Conservation (phyloP, 2,113 vertebrate genomes). For the Pygoscelis adeliae region DNA sequence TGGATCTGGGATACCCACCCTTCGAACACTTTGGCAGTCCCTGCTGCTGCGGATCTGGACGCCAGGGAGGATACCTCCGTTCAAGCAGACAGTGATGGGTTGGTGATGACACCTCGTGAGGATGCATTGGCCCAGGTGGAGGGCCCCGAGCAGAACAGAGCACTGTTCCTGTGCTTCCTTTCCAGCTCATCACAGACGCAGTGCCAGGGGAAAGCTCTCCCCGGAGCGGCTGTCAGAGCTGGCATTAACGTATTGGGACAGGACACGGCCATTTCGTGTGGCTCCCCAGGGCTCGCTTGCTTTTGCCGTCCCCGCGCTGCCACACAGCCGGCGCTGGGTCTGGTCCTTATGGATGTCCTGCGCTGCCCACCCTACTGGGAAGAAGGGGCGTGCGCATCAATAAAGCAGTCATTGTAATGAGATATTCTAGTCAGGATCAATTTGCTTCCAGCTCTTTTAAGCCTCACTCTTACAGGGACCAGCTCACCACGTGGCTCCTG, state of each 20-base stretch:
- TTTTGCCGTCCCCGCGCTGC: not conserved
- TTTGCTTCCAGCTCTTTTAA: not conserved
- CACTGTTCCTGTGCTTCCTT: no score
- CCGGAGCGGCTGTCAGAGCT: no score
- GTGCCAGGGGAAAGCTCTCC: not conserved
- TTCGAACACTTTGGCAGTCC: no score
- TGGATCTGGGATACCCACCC: not conserved
- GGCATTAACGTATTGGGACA: not conserved
- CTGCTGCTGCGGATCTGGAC: not conserved
- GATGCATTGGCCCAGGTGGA: not conserved
- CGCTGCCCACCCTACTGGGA: not conserved
- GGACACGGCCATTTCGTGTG: no score
- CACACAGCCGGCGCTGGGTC: not conserved
- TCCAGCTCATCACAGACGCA: not conserved
- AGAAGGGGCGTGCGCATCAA: not conserved
- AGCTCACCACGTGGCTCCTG: not conserved
- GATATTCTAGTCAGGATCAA: not conserved
- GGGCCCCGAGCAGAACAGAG: not conserved
- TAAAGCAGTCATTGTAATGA: fast-evolving
- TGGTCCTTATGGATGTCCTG: not conserved
- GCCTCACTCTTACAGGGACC: not conserved
- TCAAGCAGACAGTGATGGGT: not conserved
- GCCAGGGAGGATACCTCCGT: fast-evolving
- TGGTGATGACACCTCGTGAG: not conserved
- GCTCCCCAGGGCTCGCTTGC: not conserved